Evolutionary conservation across 2,113 vertebrate species (phyloP).

Genomic region (Cinclus cinclus): DNA sequence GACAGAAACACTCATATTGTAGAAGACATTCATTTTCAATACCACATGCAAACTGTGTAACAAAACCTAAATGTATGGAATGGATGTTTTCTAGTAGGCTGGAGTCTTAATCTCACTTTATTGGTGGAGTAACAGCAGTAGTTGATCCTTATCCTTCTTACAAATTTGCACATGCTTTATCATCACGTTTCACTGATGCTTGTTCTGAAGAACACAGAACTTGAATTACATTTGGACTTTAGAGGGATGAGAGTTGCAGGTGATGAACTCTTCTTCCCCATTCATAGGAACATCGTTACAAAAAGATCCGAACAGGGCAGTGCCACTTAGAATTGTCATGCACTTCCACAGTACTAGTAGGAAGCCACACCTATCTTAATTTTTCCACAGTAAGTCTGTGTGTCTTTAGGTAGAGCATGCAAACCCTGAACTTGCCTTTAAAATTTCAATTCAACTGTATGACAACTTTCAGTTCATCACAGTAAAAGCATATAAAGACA

Average conservation of each 20-base stretch:
- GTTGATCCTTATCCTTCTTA: neutral
- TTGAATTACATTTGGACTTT: neutral
- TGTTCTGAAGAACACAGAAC: neutral
- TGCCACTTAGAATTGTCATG: accelerated
- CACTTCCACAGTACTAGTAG: neutral
- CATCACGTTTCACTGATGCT: neutral
- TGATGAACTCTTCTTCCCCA: neutral
- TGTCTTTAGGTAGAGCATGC: neutral
- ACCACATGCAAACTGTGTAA: neutral
- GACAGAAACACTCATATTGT: neutral
- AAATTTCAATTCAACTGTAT: neutral
- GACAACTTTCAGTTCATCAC: neutral
- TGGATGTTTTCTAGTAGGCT: neutral
- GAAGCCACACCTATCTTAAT: neutral
- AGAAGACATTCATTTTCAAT: neutral
- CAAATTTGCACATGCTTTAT: neutral
- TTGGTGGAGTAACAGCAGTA: neutral
- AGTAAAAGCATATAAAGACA: neutral
- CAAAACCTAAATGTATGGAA: neutral
- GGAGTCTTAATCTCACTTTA: neutral
- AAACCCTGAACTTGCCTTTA: neutral
- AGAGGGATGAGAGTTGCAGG: neutral
- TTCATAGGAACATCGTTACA: accelerated
- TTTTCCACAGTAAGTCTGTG: neutral
- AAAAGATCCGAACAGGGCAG: neutral